Evolutionary conservation across 2,797 vertebrate genomes (phyloP).

Genomic region (Fistularia tabacaria): DNA sequence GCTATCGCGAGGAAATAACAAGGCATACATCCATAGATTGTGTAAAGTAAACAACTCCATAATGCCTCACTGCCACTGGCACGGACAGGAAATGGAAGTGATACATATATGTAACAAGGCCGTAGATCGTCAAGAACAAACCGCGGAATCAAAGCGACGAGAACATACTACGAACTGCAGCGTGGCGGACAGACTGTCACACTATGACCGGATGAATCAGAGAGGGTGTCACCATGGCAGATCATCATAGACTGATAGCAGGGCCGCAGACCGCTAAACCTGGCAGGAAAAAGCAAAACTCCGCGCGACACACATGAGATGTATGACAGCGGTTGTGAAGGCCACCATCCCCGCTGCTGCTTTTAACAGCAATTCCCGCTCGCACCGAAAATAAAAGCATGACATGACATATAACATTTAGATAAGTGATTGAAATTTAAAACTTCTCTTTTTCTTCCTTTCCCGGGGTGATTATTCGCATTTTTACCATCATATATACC

Average conservation of each 20-base stretch:
- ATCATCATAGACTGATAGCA: conserved; percentile 61
- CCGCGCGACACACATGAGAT: conserved; percentile 29
- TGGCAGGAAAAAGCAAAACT: conserved; percentile 20
- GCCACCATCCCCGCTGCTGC: neutral
- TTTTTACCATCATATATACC: too few relatives aligned
- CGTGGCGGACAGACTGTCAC: conserved; percentile 63
- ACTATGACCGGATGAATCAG: conserved; percentile 66
- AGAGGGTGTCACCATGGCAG: conserved; percentile 62
- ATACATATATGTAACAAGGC: conserved; percentile 44
- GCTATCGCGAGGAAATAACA: conserved; percentile 58
- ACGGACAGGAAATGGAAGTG: conserved; percentile 49
- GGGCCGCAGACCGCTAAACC: conserved; percentile 36
- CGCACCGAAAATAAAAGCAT: too few relatives aligned
- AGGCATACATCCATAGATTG: conserved; percentile 59
- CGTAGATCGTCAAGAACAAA: conserved; percentile 44
- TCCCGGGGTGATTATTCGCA: conserved; percentile 36
- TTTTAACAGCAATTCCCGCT: too few relatives aligned
- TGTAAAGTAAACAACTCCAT: conserved; percentile 39
- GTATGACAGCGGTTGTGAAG: conserved; percentile 25
- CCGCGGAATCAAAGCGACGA: conserved; percentile 46
- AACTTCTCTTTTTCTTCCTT: conserved; percentile 46
- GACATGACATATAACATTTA: too few relatives aligned
- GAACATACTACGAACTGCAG: conserved; percentile 59
- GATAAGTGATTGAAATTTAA: conserved; percentile 33
- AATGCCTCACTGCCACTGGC: conserved; percentile 34